Conservation (phyloP, 2,888 invertebrate species). For the Parasteatoda lunata region DNA sequence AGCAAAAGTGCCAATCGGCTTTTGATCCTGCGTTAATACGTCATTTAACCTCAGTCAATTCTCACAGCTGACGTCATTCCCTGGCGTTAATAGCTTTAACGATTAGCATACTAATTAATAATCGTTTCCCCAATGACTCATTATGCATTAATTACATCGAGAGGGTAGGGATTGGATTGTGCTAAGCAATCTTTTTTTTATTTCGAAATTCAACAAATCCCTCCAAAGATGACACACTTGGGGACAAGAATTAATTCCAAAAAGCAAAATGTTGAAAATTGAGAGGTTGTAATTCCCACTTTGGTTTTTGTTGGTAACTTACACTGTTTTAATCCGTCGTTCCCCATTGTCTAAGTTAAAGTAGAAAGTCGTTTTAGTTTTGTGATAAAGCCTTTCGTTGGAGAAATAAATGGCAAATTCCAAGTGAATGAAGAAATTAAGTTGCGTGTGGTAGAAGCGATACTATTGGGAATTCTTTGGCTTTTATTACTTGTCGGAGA, state of each 20-base stretch:
- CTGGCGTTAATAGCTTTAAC: slow-evolving; percentile 24
- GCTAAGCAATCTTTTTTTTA: neutral
- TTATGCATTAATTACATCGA: slow-evolving; percentile 48
- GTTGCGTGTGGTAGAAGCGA: slow-evolving; percentile 14
- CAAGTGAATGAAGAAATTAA: slow-evolving; percentile 33
- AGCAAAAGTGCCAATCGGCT: slow-evolving; percentile 23
- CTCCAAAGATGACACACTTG: neutral
- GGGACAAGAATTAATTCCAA: slow-evolving; percentile 1
- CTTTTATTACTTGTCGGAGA: slow-evolving; percentile 32
- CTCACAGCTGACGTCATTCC: slow-evolving; percentile 17
- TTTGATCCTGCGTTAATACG: slow-evolving; percentile 38
- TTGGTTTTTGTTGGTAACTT: neutral
- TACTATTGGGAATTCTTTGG: slow-evolving; percentile 24
- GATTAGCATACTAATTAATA: slow-evolving; percentile 54
- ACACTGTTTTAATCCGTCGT: neutral
- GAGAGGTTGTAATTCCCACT: neutral
- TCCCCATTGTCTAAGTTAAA: neutral
- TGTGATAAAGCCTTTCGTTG: neutral
- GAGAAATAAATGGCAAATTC: slow-evolving; percentile 1
- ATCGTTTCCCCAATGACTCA: slow-evolving; percentile 41
- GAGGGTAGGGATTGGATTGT: neutral
- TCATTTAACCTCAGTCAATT: slow-evolving; percentile 40
- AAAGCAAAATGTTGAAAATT: neutral
- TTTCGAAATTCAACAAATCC: neutral
- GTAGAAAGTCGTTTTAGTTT: neutral